These are phyloP conservation scores for Saccopteryx leptura DNA, from an alignment of 2,113 vertebrate species.

Conservation along the genomic window DNA sequence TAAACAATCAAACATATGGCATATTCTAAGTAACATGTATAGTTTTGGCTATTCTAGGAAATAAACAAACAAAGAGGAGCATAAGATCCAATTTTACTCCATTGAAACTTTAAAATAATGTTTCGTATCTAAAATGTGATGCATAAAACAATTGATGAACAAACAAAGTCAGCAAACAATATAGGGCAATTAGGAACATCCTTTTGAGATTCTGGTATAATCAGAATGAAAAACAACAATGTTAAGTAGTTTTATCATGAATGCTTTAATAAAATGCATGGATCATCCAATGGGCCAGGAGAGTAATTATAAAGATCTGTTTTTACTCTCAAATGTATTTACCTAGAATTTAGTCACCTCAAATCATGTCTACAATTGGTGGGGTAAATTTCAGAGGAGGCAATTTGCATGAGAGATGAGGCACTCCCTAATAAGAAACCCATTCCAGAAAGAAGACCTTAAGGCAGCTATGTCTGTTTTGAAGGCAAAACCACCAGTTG, in stretches of 20 bases:
- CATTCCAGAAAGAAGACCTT: background rate
- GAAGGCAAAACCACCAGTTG: background rate
- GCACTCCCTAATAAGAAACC: background rate
- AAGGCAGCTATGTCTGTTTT: rapidly evolving
- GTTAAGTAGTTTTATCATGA: background rate
- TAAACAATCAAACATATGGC: background rate
- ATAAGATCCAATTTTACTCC: background rate
- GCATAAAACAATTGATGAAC: background rate
- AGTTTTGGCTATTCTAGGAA: background rate
- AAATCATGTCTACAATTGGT: background rate
- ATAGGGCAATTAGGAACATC: background rate
- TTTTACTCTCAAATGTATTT: background rate
- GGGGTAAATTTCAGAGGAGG: background rate
- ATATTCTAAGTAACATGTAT: background rate
- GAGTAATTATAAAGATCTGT: background rate
- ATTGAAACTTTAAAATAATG: background rate
- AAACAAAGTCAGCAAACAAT: background rate
- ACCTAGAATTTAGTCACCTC: background rate
- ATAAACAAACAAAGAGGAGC: background rate
- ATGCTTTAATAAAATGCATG: background rate
- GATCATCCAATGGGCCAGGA: background rate
- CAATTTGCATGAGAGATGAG: background rate
- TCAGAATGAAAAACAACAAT: background rate
- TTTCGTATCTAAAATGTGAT: background rate
- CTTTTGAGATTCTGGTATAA: background rate